Base-by-base conservation (phyloP, 2,888 invertebrate genomes). In the Pyralis farinalis region DNA sequence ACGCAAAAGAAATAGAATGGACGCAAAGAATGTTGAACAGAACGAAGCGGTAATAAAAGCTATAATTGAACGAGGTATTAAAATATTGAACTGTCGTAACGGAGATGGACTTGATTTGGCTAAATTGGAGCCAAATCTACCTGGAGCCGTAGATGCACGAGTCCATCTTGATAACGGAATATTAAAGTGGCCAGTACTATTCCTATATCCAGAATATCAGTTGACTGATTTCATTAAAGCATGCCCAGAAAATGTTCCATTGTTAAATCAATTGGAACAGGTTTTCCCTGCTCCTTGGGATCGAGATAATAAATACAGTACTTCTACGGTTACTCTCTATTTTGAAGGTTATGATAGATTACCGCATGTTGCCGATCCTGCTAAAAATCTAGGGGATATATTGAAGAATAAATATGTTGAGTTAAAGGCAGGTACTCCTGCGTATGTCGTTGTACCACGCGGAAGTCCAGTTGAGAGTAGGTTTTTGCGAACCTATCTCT, bases 201-300 rank as follows among this genome's bases (percentile, higher is more conserved):
- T 98, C 53, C 83, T 96, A 7, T 98, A 98, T 76, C 98, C 98
- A 0, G 97, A 98, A 78, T 94, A 94, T 64, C 90, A 93, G 43
- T 93, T 95, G 59, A 95, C 96, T 35, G 98, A 99, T 76, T 96
- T 97, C 57, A 91, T 98, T 29, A 93, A 95, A 71, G 91, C 92
- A 43, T 95, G 97, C 63, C 91, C 92, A 7, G 97, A 98, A 80
- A 91, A 93, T 55, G 90, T 91, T 0, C 81, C 89, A 89, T 92
- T 91, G 71, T 71, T 70, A 1, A 64, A 53, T 43, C 80, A 77
- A 28, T 55, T 85, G 27, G 75, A 86, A 28, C 91, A 92, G 54
- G 74, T 96, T 31, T 95, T 97, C 61, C 88, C 88, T 0, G 91
- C 92, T n/a, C 90, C 91, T 0, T 96, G 95, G 94, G 97, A 97